Evolutionary conservation across 2,888 invertebrate genomes (phyloP).

Genomic region (Helicoverpa assulta): DNA sequence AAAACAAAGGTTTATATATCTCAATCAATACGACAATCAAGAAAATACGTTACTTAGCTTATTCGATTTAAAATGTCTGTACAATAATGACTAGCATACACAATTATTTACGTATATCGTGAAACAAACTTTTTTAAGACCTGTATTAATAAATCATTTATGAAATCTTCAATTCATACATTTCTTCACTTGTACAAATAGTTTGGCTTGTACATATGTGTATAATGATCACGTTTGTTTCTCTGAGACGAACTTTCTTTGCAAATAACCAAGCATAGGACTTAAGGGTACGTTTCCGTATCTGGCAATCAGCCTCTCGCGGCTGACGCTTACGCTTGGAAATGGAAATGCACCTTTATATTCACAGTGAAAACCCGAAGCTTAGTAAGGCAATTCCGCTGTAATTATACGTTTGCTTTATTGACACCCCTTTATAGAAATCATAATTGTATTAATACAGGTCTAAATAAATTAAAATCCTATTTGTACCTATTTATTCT

Average conservation of each 20-base stretch:
- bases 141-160: conserved; percentile 16
- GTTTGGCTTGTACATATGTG: no score
- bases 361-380: no score
- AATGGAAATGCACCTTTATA: no score
- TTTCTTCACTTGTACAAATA: not conserved
- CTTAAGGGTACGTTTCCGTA: no score
- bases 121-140: conserved; percentile 72
- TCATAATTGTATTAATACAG: not conserved
- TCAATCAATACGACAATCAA: conserved; percentile 80
- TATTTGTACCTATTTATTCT: conserved; percentile 82
- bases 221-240: no score
- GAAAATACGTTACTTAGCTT: conserved; percentile 77
- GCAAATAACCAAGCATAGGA: no score
- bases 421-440: not conserved
- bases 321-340: no score
- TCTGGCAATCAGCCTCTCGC: no score
- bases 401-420: not conserved
- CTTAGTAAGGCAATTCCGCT: not conserved
- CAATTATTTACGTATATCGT: conserved; percentile 77
- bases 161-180: not conserved
- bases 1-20: conserved; percentile 57
- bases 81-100: conserved; percentile 87
- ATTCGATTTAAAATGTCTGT: conserved; percentile 81
- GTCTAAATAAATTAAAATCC: conserved; percentile 75
- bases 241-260: no score